These are phyloP conservation scores for Macrostomum lignano DNA, from an alignment of 1,140 invertebrate species.

Conservation along the genomic window DNA sequence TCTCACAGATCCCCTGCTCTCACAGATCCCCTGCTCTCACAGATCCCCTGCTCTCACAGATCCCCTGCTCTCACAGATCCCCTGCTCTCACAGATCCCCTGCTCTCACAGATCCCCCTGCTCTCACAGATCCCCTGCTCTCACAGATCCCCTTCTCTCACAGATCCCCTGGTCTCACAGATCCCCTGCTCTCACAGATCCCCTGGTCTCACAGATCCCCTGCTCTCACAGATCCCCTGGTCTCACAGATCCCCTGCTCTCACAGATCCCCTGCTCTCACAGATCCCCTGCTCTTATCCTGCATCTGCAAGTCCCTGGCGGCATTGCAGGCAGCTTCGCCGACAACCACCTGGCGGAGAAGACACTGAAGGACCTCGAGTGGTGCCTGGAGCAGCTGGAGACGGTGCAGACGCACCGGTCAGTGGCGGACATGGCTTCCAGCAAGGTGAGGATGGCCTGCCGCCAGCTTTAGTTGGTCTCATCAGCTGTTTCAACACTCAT, in stretches of 20 bases:
- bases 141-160: too few relatives aligned
- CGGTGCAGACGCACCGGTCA: conserved; percentile 6
- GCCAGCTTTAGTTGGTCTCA: too few relatives aligned
- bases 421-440: conserved; percentile 5
- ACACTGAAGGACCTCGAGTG: conserved; percentile 5
- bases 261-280: neutral
- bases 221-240: neutral
- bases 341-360: neutral
- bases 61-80: too few relatives aligned
- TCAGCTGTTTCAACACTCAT: too few relatives aligned
- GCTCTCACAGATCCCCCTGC: too few relatives aligned
- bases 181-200: too few relatives aligned
- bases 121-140: too few relatives aligned
- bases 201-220: neutral
- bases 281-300: neutral
- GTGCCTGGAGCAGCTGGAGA: conserved; percentile 5
- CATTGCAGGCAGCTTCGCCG: neutral
- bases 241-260: neutral
- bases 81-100: too few relatives aligned
- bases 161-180: too few relatives aligned
- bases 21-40: too few relatives aligned
- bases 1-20: too few relatives aligned
- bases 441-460: conserved; percentile 5
- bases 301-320: neutral
- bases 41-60: too few relatives aligned